phyloP scores from a whole-genome alignment of 2,797 vertebrate species.

The Gambusia yucatana region DNA sequence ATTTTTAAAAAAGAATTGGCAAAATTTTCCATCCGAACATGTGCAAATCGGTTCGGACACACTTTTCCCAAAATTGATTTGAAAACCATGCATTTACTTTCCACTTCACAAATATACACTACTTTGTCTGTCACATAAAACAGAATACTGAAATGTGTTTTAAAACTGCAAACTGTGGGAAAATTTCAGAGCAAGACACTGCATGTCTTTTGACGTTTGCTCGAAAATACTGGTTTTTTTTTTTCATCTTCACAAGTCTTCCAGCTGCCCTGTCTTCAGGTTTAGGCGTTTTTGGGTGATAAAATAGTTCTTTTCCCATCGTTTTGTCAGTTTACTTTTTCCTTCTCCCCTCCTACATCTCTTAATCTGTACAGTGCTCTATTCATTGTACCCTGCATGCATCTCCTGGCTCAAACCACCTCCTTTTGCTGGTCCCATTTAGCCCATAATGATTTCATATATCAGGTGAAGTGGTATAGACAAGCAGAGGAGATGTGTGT shows the following conservation, averaged over 20 bases:
- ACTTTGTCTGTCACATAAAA: neutral
- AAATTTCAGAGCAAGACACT: neutral
- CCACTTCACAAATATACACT: neutral
- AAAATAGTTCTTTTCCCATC: conserved; percentile 8
- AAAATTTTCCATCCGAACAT: neutral
- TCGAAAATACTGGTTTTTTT: neutral
- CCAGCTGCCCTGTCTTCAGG: neutral
- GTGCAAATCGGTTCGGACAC: neutral
- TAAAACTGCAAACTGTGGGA: neutral
- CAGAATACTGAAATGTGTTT: neutral
- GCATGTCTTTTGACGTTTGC: neutral
- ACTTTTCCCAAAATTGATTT: neutral
- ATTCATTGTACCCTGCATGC: conserved; percentile 12
- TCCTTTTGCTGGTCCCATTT: conserved; percentile 71
- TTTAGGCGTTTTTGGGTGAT: conserved; percentile 6
- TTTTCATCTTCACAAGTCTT: neutral
- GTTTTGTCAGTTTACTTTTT: conserved; percentile 12
- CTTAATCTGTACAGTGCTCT: conserved; percentile 36
- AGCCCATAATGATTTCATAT: conserved; percentile 75
- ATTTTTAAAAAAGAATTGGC: neutral
- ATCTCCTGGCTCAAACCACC: conserved; percentile 44
- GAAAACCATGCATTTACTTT: neutral
- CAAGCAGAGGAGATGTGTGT: conserved; percentile 9
- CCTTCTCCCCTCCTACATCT: conserved; percentile 25
- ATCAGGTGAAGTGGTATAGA: conserved; percentile 72